A percentile compares a stretch with the other conserved stretches of the same genome.
Evolutionary conservation across 2,888 invertebrate species (phyloP).

Genomic region (Cephus rjabovi): DNA sequence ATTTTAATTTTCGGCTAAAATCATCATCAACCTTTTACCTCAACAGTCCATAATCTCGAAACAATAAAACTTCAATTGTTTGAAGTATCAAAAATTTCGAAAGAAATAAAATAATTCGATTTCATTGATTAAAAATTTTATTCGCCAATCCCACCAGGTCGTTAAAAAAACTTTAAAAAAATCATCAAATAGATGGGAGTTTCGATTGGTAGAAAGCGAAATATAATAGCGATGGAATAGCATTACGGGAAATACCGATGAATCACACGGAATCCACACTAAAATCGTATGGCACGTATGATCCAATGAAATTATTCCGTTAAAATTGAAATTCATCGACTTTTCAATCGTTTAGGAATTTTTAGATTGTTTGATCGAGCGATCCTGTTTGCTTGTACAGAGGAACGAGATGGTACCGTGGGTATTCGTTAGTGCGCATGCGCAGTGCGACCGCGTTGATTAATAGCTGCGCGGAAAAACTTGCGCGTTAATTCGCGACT

Average conservation of each 20-base stretch:
- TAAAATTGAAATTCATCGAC: neutral
- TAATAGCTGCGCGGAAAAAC: neutral
- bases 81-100: no score
- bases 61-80: no score
- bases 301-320: neutral
- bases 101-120: no score
- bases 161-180: no score
- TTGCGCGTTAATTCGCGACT: neutral
- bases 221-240: neutral
- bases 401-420: neutral
- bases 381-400: neutral
- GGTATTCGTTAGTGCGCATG: neutral
- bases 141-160: no score
- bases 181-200: no score
- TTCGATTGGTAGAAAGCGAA: neutral
- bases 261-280: neutral
- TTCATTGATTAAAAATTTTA: no score
- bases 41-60: no score
- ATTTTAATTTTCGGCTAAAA: no score
- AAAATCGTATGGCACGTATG: neutral
- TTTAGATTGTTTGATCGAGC: neutral
- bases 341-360: neutral
- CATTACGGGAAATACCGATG: neutral
- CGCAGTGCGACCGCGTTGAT: neutral
- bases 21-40: neutral